Base-by-base conservation (phyloP, 2,888 invertebrate genomes). In the Fragum fragum region DNA sequence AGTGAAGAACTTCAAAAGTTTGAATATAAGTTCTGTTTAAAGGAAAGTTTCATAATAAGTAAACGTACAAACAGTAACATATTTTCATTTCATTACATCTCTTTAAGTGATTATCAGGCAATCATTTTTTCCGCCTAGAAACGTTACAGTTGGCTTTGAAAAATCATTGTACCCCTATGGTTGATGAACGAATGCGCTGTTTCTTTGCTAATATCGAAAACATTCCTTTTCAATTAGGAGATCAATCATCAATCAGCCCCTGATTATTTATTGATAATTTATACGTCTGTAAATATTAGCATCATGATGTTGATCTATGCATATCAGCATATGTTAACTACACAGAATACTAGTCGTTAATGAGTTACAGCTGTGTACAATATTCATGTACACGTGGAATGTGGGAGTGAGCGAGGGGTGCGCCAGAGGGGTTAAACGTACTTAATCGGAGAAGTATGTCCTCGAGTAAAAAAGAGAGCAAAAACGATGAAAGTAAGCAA, bases 301-400 rank as follows among this genome's bases (percentile, higher is more conserved):
- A 23, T 66, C 42, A 66, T 66, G n/a, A 39, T 66, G 63, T 32
- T 32, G 7, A 63, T 63, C 23, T 42, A 66, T 42, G 66, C 66
- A 66, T 66, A 66, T 42, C n/a, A 21, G 29, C 66, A 66, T 66
- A 21, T 39, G 63, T 63, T 63, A 36, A 18, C 6, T 66, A 66
- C 66, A 66, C 66, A 66, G 21, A 66, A 0, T 32, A 42, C 23
- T 23, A 26, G 66, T 21, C 39, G 39, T 42, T 66, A 66, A 66
- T 66, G 66, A 66, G 42, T 42, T 42, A 39, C 66, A 66, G 39
- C 66, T 66, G 66, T 42, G 39, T 42, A 23, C 16, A 36, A 23
- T 9, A 39, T 1, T 21, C 11, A 26, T 66, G 11, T 42, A 66
- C 42, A 42, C 42, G 66, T 23, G 42, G 42, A 66, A 66, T 42